phyloP scores from a whole-genome alignment of 2,113 vertebrate species.

The Muntiacus reevesi region DNA sequence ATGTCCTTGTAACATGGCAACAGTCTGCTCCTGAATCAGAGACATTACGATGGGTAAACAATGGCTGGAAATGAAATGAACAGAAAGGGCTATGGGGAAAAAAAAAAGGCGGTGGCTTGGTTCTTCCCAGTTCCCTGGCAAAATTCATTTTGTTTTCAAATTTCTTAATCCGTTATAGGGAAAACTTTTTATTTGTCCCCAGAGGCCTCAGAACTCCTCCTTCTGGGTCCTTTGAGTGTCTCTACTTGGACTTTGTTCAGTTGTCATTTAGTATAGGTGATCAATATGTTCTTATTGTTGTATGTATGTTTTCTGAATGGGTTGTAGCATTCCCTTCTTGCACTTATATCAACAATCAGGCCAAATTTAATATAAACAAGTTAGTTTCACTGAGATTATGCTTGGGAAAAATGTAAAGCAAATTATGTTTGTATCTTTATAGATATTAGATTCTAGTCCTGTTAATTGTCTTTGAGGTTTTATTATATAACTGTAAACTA shows the following conservation, averaged over 20 bases:
- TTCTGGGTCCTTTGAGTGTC: not conserved
- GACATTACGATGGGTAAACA: not conserved
- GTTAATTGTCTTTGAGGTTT: not conserved
- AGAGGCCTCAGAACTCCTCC: not conserved
- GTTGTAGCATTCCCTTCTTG: not conserved
- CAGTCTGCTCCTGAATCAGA: not conserved
- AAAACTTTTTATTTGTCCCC: not conserved
- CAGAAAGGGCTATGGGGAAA: not conserved
- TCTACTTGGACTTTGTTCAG: not conserved
- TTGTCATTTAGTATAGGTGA: not conserved
- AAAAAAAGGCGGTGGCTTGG: not conserved
- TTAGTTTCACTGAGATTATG: not conserved
- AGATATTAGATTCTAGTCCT: not conserved
- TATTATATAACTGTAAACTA: not conserved
- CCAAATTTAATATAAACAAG: not conserved
- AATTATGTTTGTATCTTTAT: not conserved
- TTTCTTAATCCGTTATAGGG: not conserved
- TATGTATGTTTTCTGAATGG: not conserved
- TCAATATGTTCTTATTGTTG: not conserved
- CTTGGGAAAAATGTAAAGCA: not conserved
- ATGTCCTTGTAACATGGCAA: not conserved
- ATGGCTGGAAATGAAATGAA: not conserved
- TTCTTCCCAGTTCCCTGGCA: not conserved
- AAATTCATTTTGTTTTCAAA: not conserved
- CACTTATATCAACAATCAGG: not conserved